phyloP scores from a whole-genome alignment of 35 echinoderm and acorn worm genomes.

The Anneissia japonica region DNA sequence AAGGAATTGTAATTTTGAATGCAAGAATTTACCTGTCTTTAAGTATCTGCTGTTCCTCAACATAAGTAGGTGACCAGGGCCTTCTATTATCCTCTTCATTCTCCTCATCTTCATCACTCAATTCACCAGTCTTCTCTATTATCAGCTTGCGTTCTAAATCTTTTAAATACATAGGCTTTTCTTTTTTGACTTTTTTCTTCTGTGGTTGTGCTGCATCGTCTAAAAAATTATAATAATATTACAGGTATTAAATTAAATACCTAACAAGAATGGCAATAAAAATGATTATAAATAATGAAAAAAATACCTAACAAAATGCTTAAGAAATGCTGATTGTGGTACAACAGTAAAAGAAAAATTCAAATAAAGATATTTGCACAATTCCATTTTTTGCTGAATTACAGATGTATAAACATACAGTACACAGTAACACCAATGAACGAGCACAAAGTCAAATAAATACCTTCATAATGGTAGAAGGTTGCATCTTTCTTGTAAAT shows the following conservation, averaged over 20 bases:
- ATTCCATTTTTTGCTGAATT: neutral
- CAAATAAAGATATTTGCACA: neutral
- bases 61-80: slow-evolving; percentile 65
- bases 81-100: slow-evolving; percentile 14
- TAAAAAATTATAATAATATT: no score
- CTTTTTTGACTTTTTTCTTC: slow-evolving; percentile 34
- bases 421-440: no score
- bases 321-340: neutral
- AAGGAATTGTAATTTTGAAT: no score
- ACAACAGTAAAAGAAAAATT: neutral
- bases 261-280: neutral
- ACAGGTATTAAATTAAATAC: neutral
- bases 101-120: slow-evolving; percentile 65
- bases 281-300: neutral
- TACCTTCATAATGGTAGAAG: slow-evolving; percentile 78
- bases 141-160: slow-evolving; percentile 94
- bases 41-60: slow-evolving; percentile 66
- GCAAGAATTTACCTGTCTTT: slow-evolving; percentile 76
- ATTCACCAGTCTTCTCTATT: slow-evolving; percentile 67
- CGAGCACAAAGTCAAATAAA: no score
- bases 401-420: no score
- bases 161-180: slow-evolving; percentile 80
- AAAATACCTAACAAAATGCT: neutral
- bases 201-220: slow-evolving; percentile 1
- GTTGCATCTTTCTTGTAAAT: slow-evolving; percentile 69